These are phyloP conservation scores for Zaprionus lineosus DNA, from an alignment of 2,888 invertebrate species.

Conservation along the genomic window DNA sequence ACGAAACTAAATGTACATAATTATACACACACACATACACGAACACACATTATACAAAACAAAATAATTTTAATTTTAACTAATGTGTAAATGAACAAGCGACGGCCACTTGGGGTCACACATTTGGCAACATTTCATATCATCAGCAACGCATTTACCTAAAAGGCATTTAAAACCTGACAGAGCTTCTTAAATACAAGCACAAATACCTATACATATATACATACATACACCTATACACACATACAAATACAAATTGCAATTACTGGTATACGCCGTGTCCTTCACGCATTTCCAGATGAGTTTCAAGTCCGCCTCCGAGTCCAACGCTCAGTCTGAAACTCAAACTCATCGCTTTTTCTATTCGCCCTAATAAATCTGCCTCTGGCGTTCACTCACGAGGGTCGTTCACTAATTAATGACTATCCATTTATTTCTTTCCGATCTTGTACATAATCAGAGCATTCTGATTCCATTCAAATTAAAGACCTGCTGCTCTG, in stretches of 20 bases:
- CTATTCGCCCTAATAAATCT: slow-evolving; percentile 46
- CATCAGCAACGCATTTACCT: slow-evolving; percentile 65
- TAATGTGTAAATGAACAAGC: slow-evolving; percentile 73
- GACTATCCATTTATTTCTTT: slow-evolving; percentile 15
- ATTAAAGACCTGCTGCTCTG: neutral
- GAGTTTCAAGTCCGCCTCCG: slow-evolving; percentile 34
- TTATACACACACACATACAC: slow-evolving; percentile 18
- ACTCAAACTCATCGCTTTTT: slow-evolving; percentile 41
- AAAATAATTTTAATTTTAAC: slow-evolving; percentile 64
- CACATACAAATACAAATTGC: slow-evolving; percentile 44
- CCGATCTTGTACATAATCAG: neutral
- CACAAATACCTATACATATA: too few species aligned
- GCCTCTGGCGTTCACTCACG: slow-evolving; percentile 17
- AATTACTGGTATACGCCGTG: slow-evolving; percentile 44
- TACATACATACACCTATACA: too few species aligned
- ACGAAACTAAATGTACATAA: slow-evolving; percentile 44
- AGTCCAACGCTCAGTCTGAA: slow-evolving; percentile 14
- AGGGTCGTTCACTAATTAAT: slow-evolving; percentile 50
- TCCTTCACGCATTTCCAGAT: slow-evolving; percentile 74
- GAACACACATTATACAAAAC: slow-evolving; percentile 5
- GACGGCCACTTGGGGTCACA: slow-evolving; percentile 72
- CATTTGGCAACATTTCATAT: slow-evolving; percentile 73
- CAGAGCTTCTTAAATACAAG: slow-evolving; percentile 61
- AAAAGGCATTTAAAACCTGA: slow-evolving; percentile 46
- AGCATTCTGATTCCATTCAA: too few species aligned